Percentiles rank a stretch among this genome's conserved stretches.
These are phyloP conservation scores for Peucedramus taeniatus DNA, from an alignment of 2,113 vertebrate genomes.

Conservation along the genomic window DNA sequence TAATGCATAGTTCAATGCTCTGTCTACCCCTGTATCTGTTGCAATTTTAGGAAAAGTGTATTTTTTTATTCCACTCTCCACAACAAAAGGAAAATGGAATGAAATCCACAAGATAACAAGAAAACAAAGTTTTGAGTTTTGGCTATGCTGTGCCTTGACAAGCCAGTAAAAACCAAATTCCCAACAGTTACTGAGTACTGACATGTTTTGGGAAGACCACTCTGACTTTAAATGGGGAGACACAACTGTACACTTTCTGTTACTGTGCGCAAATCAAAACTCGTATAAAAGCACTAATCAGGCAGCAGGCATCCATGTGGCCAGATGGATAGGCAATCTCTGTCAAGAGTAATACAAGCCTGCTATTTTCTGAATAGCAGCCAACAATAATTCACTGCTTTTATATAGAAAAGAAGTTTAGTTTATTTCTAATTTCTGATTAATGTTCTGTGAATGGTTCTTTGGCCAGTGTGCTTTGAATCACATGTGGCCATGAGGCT, in stretches of 20 bases:
- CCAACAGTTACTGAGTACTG: neutral
- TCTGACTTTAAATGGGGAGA: neutral
- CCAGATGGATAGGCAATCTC: slow-evolving; percentile 41
- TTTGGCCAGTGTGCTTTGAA: slow-evolving; percentile 8
- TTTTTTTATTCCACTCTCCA: neutral
- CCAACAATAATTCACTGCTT: slow-evolving; percentile 25
- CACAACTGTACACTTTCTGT: neutral
- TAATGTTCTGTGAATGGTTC: slow-evolving; percentile 18
- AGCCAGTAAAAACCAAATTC: neutral
- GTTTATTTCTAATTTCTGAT: slow-evolving; percentile 42
- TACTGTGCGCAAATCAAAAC: neutral
- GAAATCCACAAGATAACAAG: neutral
- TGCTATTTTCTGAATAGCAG: slow-evolving; percentile 49
- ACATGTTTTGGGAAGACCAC: neutral
- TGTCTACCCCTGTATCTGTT: neutral
- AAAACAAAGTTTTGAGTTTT: neutral
- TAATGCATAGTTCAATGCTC: neutral
- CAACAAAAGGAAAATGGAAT: neutral
- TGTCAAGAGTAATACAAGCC: slow-evolving; percentile 33
- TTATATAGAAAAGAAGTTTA: neutral
- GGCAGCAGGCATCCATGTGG: neutral
- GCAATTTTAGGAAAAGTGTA: neutral
- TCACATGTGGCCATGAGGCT: neutral
- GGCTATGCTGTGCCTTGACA: neutral
- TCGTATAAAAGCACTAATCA: neutral